A percentile compares a stretch with the other conserved stretches of the same genome.
Evolutionary conservation across 2,888 invertebrate species (phyloP).

Genomic region (Scaptomyza polygonia): DNA sequence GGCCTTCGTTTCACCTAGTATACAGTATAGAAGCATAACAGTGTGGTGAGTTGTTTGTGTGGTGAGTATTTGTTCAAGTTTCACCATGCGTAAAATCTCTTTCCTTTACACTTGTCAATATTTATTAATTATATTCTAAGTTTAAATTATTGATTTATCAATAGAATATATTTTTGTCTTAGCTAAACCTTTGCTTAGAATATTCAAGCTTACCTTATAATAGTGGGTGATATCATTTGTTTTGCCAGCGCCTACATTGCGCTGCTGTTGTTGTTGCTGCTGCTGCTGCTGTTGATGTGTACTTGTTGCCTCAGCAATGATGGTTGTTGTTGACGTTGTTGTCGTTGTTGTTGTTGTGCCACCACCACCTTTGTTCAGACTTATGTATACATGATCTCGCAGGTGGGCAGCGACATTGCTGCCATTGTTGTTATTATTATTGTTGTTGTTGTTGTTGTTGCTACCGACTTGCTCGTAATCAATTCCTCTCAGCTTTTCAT

Average conservation of each 20-base stretch:
- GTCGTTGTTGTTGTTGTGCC: constrained; percentile 79
- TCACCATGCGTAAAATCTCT: too few species aligned
- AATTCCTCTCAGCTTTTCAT: constrained; percentile 58
- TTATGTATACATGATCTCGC: constrained; percentile 93
- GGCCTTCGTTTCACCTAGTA: constrained; percentile 92
- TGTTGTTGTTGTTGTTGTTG: constrained; percentile 50
- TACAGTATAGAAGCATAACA: constrained; percentile 1
- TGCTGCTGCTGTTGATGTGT: constrained; percentile 74
- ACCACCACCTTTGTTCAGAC: constrained; percentile 84
- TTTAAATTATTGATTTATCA: too few species aligned
- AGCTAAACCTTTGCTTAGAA: too few species aligned
- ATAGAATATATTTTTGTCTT: background rate
- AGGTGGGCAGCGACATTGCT: constrained; percentile 86
- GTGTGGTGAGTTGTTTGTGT: constrained; percentile 14
- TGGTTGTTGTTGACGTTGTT: constrained; percentile 78
- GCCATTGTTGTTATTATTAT: constrained; percentile 40
- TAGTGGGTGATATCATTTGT: constrained; percentile 83
- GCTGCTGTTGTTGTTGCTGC: constrained; percentile 67
- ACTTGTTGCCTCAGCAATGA: constrained; percentile 33
- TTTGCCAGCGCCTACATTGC: constrained; percentile 80
- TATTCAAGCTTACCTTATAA: constrained; percentile 80
- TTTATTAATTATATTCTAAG: too few species aligned
- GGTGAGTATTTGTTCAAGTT: background rate
- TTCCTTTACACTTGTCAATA: too few species aligned
- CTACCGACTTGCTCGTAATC: constrained; percentile 59